These are phyloP conservation scores for Bombus haemorrhoidalis DNA, from an alignment of 1,140 invertebrate genomes.

Conservation along the genomic window DNA sequence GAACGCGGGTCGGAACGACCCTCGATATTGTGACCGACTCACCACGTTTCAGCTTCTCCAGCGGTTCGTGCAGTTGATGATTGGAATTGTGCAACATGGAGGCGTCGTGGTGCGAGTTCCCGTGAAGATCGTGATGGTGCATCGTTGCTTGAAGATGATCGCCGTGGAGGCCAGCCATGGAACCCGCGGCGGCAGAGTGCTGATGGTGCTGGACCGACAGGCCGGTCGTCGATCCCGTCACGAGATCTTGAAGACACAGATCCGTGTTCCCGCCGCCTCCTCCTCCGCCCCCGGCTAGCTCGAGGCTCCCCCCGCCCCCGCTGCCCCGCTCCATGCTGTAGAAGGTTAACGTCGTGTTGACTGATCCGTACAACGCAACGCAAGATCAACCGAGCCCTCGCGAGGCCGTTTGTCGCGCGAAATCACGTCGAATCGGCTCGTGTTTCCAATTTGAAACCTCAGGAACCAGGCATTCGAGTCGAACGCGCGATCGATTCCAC, in stretches of 20 bases:
- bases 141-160: constrained; percentile 79
- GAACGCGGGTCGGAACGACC: neutral
- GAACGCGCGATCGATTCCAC: neutral
- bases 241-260: constrained; percentile 89
- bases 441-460: neutral
- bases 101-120: constrained; percentile 82
- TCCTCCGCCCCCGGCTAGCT: constrained; percentile 82
- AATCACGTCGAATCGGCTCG: constrained; percentile 15
- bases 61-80: constrained; percentile 87
- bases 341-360: constrained; percentile 82
- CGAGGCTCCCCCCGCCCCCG: constrained; percentile 81
- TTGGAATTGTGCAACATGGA: constrained; percentile 82
- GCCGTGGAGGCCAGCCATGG: constrained; percentile 84
- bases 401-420: constrained; percentile 35
- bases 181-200: constrained; percentile 86
- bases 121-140: constrained; percentile 86
- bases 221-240: constrained; percentile 81
- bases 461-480: constrained; percentile 33
- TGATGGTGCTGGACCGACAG: constrained; percentile 84
- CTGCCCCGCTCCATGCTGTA: constrained; percentile 81
- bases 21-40: constrained; percentile 81
- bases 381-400: constrained; percentile 51
- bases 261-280: constrained; percentile 85
- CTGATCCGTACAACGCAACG: constrained; percentile 64
- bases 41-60: constrained; percentile 93